These are phyloP conservation scores for Diadophis punctatus DNA, from an alignment of 2,113 vertebrate species.

Conservation along the genomic window DNA sequence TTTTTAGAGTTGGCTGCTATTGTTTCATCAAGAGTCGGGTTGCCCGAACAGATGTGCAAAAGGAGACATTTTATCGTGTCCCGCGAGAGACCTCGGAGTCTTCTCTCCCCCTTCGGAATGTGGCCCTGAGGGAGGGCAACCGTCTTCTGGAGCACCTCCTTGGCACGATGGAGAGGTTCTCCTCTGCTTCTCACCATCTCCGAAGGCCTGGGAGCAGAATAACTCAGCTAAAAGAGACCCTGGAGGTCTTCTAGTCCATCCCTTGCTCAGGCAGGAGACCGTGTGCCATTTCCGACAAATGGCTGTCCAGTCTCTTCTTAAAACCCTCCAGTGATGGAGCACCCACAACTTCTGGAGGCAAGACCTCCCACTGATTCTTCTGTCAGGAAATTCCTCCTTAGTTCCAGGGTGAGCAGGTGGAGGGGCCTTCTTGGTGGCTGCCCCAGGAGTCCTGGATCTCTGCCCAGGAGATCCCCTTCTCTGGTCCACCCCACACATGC, in stretches of 20 bases:
- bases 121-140: neutral
- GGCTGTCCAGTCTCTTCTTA: neutral
- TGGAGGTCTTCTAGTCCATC: neutral
- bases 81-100: neutral
- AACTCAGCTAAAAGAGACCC: neutral
- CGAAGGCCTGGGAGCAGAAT: neutral
- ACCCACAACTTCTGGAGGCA: accelerated
- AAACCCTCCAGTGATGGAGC: neutral
- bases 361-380: neutral
- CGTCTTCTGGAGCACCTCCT: neutral
- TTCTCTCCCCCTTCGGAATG: neutral
- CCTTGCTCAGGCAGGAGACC: neutral
- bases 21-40: neutral
- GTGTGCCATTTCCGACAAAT: neutral
- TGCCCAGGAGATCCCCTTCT: neutral
- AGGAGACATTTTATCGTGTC: no score
- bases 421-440: neutral
- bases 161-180: neutral
- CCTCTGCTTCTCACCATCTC: neutral
- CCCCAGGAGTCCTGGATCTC: neutral
- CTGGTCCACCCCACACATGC: neutral
- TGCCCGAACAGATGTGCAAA: neutral
- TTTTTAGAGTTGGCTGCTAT: neutral
- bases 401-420: neutral
- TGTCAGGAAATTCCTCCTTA: neutral